Conservation (phyloP, 1,140 invertebrate genomes). For the Diorhabda elongata region DNA sequence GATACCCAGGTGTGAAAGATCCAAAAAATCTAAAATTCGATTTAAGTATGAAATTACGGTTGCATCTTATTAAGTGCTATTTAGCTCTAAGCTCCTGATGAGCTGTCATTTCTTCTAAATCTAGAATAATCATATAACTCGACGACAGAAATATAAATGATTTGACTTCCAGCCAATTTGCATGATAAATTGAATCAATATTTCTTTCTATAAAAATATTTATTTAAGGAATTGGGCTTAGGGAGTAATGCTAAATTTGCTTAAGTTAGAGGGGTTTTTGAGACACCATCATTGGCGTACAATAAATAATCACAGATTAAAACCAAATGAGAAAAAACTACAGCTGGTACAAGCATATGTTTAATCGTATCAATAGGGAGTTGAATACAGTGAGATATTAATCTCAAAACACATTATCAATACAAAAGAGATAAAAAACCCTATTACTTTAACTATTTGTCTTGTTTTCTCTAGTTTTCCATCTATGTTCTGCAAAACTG, state of each 20-base stretch:
- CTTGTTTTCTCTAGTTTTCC: no score
- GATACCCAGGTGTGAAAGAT: conserved; percentile 25
- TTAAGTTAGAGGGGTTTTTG: background rate
- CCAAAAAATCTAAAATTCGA: conserved; percentile 26
- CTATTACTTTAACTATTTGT: no score
- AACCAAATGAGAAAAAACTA: no score
- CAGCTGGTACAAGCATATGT: no score
- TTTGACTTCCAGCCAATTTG: conserved; percentile 47
- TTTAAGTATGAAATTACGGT: conserved; percentile 37
- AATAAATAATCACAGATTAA: background rate
- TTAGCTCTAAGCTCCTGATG: conserved; percentile 34
- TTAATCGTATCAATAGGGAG: no score
- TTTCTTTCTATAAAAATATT: conserved; percentile 49
- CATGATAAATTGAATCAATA: conserved; percentile 47
- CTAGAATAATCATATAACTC: conserved; percentile 46
- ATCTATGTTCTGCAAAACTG: no score
- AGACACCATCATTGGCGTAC: background rate
- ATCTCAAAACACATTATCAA: no score
- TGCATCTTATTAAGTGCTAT: conserved; percentile 36
- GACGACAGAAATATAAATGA: conserved; percentile 46
- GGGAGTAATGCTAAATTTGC: conserved; percentile 12
- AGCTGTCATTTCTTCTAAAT: conserved; percentile 40
- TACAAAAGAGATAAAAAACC: no score
- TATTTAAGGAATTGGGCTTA: conserved; percentile 40
- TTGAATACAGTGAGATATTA: no score